Evolutionary conservation across 2,797 vertebrate species (phyloP), one percentile per base, ranked within the genome.

Genomic region (Sebastes minor): DNA sequence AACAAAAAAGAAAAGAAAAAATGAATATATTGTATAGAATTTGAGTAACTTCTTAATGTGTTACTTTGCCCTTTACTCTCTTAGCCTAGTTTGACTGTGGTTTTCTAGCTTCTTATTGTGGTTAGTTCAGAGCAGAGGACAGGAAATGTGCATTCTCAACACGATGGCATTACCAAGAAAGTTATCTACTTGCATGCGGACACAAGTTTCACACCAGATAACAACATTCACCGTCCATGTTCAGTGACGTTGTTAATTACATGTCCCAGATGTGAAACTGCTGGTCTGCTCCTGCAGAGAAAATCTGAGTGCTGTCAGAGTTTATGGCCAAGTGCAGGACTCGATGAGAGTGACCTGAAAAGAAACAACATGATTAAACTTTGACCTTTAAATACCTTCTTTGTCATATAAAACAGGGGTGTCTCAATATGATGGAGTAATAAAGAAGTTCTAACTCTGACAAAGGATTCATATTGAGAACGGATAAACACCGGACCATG

Each of bases 221-320:
- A 33, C 20, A 11, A 14, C n/a, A 35, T 68, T 74, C 10, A 64
- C 1, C 20, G 1, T 8, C 23, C 20, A 42, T 28, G 8, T n/a
- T 68, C 11, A 38, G 16, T 3, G 3, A 13, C 6, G 16, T 6
- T 4, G 52, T 60, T 25, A 11, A 67, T 81, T 61, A 85, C 59
- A 89, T 14, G 57, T 75, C 86, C 95, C 96, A 97, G 35, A 96
- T 69, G 86, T 63, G 90, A 46, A 95, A 86, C 33, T 76, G 73
- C 22, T 93, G 93, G 89, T 96, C 96, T 0, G 79, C 93, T 1
- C 90, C 94, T 13, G 91, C 94, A 55, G 96, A 97, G 94, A 96
- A 90, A 1, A 96, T 49, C n/a, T 20, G 87, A 3, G 71, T 91
- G 12, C 88, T 81, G 72, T 93, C 91, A 20, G 94, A 86, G 76